phyloP scores from a whole-genome alignment of 2,797 vertebrate species.

The Anabacerthia variegaticeps region DNA sequence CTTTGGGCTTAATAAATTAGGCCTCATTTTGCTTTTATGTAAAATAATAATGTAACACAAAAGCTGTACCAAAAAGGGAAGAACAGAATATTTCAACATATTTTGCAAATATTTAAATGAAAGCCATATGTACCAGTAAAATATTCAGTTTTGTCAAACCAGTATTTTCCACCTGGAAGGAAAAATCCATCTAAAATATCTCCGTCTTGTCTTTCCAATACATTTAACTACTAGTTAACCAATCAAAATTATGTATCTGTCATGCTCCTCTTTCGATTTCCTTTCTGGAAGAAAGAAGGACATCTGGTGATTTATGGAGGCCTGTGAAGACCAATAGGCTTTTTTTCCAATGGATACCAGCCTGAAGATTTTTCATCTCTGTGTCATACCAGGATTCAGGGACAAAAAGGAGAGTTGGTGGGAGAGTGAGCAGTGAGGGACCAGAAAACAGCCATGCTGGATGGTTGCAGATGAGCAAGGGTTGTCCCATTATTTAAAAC shows the following conservation, averaged over 20 bases:
- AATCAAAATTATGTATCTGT: neutral
- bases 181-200: neutral
- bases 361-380: neutral
- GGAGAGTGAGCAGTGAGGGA: neutral
- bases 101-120: neutral
- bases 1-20: neutral
- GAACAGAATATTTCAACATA: neutral
- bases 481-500: neutral
- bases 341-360: neutral
- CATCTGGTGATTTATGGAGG: neutral
- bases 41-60: neutral
- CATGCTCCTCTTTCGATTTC: neutral
- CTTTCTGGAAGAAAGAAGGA: neutral
- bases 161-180: neutral
- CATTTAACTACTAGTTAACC: neutral
- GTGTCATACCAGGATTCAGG: neutral
- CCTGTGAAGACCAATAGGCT: neutral
- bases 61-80: neutral
- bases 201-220: neutral
- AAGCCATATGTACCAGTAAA: neutral
- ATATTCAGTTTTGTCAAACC: neutral
- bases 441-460: neutral
- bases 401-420: neutral
- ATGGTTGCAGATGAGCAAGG: neutral
- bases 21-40: neutral